Base-by-base conservation (phyloP, 1,140 invertebrate species). In the Atopsyche davidsoni region DNA sequence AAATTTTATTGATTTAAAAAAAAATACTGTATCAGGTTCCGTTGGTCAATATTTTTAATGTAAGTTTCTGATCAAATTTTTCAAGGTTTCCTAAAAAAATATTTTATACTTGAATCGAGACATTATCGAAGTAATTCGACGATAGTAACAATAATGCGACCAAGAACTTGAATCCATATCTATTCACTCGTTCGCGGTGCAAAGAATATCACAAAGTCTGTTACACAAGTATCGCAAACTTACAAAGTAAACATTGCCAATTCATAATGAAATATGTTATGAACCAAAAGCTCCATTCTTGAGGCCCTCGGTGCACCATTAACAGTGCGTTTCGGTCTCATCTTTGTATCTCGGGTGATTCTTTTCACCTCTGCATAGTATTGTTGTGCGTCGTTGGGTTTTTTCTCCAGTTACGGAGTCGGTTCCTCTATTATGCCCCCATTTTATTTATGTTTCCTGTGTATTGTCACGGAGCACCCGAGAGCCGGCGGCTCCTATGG, bases 361-460 rank as follows among this genome's bases (percentile, higher is more conserved):
- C 28, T 38, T 48, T 53, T 53, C 51, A 53, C 51, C 51, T 53
- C 28, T 17, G 32, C 38, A 10, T 25, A 35, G 44, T 38, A 53
- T 44, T 28, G 38, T 31, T 25, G 21, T 23, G 7, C 39, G n/a
- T 47, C 43, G 45, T 53, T 41, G 38, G 28, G 10, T 42, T 53
- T 53, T 18, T 25, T 48, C 22, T 13, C 24, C 2, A 16, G 25
- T 31, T 24, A 18, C 45, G 51, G 45, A 53, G 45, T 41, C 45
- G 36, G 45, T 53, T 53, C 38, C 17, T n/a, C 47, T 31, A 53
- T 53, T 53, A 53, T 53, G 45, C 45, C 32, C 45, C 23, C 28
- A 47, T 53, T 53, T 53, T 53, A 53, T 53, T 53, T 53, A 53
- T 53, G 51, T 53, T 53, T 53, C 51, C 51, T 53, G 51, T 53